A percentile compares a stretch with the other conserved stretches of the same genome.
phyloP scores from a whole-genome alignment of 2,797 vertebrate species.

The Gymnoscopelus microlampas region DNA sequence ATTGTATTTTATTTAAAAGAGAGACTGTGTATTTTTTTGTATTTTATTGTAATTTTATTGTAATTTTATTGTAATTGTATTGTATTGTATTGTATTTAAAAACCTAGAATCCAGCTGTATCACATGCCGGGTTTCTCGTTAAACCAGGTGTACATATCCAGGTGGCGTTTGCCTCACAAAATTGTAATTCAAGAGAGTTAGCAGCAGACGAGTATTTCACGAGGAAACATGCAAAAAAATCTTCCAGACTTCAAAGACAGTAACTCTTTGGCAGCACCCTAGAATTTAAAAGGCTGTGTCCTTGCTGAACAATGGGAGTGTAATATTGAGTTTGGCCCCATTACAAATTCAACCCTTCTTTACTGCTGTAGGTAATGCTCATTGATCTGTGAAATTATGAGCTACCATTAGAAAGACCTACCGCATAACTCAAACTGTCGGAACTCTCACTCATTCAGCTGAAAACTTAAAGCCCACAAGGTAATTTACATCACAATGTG shows the following conservation, averaged over 20 bases:
- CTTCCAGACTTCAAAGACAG: conserved; percentile 49
- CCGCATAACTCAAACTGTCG: conserved; percentile 70
- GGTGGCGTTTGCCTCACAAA: conserved; percentile 2
- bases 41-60: no score
- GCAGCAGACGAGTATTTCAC: conserved; percentile 39
- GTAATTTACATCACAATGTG: conserved; percentile 76
- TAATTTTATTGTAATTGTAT: no score
- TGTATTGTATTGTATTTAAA: not conserved
- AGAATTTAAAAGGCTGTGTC: conserved; percentile 64
- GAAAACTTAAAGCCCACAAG: conserved; percentile 65
- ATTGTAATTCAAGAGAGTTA: conserved; percentile 41
- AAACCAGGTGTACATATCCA: not conserved
- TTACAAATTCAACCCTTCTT: conserved; percentile 73
- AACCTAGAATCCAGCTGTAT: conserved; percentile 1
- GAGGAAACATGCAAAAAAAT: conserved; percentile 26
- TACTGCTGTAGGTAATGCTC: conserved; percentile 77
- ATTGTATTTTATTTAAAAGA: no score
- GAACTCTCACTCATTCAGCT: conserved; percentile 73
- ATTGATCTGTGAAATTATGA: conserved; percentile 85
- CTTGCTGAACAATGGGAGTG: conserved; percentile 72
- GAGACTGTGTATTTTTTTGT: no score
- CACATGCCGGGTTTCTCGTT: not conserved
- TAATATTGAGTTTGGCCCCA: conserved; percentile 79
- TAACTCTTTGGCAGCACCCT: conserved; percentile 38
- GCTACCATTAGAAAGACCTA: conserved; percentile 72